phyloP scores from a whole-genome alignment of 2,888 invertebrate genomes.

The Marasmarcha lunaedactyla region DNA sequence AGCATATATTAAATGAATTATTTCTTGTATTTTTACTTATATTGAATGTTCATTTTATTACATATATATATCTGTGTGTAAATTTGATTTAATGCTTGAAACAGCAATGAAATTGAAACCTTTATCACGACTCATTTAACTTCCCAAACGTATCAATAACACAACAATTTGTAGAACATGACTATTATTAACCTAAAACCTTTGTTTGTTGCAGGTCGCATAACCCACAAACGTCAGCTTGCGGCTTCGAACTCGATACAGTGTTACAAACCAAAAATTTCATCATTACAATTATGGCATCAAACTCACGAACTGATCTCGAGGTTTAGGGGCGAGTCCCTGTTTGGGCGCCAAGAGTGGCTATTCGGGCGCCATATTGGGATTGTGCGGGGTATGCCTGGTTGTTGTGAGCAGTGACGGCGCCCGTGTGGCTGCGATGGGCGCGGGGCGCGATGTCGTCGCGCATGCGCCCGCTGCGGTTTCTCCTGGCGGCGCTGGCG shows the following conservation, averaged over 20 bases:
- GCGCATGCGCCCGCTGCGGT: constrained; percentile 65
- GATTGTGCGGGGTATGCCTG: constrained; percentile 35
- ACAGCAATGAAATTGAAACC: no score
- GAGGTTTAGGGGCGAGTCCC: constrained; percentile 5
- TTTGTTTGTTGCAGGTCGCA: constrained; percentile 54
- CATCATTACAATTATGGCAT: neutral
- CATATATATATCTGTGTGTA: no score
- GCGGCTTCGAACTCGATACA: constrained; percentile 35
- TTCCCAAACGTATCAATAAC: constrained; percentile 21
- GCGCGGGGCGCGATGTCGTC: constrained; percentile 66
- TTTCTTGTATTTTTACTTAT: no score
- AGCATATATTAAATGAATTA: no score
- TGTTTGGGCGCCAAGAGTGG: constrained; percentile 14
- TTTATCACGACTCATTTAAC: neutral
- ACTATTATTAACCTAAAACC: constrained; percentile 39
- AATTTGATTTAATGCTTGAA: no score
- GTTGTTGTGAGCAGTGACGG: constrained; percentile 58
- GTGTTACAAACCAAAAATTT: constrained; percentile 13
- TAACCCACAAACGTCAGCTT: constrained; percentile 36
- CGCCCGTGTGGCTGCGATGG: constrained; percentile 64
- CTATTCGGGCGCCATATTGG: constrained; percentile 14
- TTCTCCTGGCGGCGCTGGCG: constrained; percentile 67
- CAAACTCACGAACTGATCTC: constrained; percentile 16
- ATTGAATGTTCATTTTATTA: no score
- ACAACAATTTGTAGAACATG: constrained; percentile 23